Conservation (phyloP, 2,113 vertebrate species). For the Triplophysa tibetana region DNA sequence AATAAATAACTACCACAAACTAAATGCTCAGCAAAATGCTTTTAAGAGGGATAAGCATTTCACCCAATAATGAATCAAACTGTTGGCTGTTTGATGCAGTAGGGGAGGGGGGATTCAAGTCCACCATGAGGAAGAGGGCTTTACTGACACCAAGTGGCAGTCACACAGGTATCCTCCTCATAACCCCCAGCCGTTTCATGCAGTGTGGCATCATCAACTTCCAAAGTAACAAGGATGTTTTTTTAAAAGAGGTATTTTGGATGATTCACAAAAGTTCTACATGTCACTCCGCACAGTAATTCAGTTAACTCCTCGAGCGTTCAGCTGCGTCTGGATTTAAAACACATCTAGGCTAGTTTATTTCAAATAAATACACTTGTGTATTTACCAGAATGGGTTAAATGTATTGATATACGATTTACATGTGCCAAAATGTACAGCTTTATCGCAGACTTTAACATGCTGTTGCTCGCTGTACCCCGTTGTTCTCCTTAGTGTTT, state of each 20-base stretch:
- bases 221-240: background rate
- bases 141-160: slow-evolving; percentile 62
- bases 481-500: slow-evolving; percentile 50
- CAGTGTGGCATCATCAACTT: background rate
- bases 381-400: background rate
- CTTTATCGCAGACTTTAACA: background rate
- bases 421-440: background rate
- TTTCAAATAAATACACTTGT: background rate
- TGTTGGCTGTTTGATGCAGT: background rate
- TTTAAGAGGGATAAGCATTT: slow-evolving; percentile 1
- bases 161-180: background rate
- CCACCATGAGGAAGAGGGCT: slow-evolving; percentile 23
- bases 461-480: background rate
- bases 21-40: slow-evolving; percentile 15
- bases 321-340: background rate
- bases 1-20: background rate
- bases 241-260: background rate
- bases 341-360: background rate
- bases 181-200: background rate
- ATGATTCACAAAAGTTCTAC: background rate
- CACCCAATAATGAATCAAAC: slow-evolving; percentile 36
- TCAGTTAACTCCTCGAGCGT: background rate
- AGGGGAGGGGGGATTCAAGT: background rate
- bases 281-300: background rate
- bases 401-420: background rate